A percentile compares a stretch with the other conserved stretches of the same genome.
phyloP scores from a whole-genome alignment of 1,140 invertebrate genomes.

The Euschistus heros region DNA sequence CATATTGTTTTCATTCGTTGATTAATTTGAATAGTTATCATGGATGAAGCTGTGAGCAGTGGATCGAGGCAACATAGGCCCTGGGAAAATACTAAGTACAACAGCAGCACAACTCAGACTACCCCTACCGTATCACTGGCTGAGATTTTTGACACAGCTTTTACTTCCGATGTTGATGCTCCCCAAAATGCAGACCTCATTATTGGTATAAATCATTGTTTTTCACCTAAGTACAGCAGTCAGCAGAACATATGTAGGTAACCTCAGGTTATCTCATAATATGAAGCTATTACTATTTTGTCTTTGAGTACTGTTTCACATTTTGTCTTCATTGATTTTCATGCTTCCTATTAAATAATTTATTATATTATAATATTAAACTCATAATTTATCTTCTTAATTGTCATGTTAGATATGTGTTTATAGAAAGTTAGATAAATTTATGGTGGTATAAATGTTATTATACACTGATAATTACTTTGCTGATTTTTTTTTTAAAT shows the following conservation, averaged over 20 bases:
- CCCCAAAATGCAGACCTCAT: slow-evolving; percentile 37
- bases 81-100: slow-evolving; percentile 31
- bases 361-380: no score
- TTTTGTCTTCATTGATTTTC: no score
- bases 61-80: slow-evolving; percentile 30
- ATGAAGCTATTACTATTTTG: no score
- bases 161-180: slow-evolving; percentile 42
- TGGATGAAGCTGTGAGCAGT: slow-evolving; percentile 28
- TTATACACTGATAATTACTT: no score
- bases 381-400: no score
- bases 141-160: slow-evolving; percentile 44
- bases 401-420: no score
- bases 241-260: slow-evolving; percentile 8
- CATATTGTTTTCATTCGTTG: no score
- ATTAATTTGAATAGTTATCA: slow-evolving; percentile 15
- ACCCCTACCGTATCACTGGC: slow-evolving; percentile 39
- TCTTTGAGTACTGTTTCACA: no score
- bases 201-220: slow-evolving; percentile 33
- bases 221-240: slow-evolving; percentile 1
- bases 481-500: no score
- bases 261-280: slow-evolving; percentile 6
- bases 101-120: slow-evolving; percentile 32
- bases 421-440: no score
- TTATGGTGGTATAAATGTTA: no score
- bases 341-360: no score